These are phyloP conservation scores for Montipora cactus DNA, from an alignment of 64 coral and sea anemone species.

Conservation along the genomic window DNA sequence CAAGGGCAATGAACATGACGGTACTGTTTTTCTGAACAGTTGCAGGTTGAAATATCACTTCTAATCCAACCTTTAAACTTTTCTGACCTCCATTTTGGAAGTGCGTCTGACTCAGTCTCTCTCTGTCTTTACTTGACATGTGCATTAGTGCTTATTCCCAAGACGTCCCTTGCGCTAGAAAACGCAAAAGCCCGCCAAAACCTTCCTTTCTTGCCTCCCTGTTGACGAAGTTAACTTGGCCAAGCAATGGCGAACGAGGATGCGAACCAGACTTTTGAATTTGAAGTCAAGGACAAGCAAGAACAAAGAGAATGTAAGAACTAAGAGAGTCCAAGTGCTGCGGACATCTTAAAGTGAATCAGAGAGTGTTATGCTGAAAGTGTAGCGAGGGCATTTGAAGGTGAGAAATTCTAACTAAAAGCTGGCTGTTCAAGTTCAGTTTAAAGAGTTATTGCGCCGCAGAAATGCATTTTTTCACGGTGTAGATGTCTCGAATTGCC, in stretches of 20 bases:
- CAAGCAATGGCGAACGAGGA: neutral
- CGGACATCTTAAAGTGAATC: neutral
- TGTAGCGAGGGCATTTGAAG: neutral
- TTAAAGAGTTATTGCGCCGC: neutral
- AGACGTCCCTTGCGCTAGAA: too few species aligned
- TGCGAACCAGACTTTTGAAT: neutral
- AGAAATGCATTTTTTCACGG: slow-evolving; percentile 2
- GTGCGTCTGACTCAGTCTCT: too few species aligned
- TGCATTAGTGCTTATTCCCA: too few species aligned
- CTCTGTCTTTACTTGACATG: too few species aligned
- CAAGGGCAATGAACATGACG: neutral
- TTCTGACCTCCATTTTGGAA: too few species aligned
- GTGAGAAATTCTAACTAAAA: slow-evolving; percentile 8
- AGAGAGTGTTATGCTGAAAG: neutral
- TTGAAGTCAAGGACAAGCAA: neutral
- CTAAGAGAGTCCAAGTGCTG: neutral
- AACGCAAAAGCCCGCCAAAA: neutral
- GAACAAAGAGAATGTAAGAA: slow-evolving; percentile 2
- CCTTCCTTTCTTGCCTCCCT: too few species aligned
- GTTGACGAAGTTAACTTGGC: too few species aligned
- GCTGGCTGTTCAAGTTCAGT: neutral
- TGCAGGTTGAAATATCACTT: too few species aligned
- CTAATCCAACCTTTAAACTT: too few species aligned
- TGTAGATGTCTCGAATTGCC: slow-evolving; percentile 1
- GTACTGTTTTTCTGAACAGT: too few species aligned